Percentiles rank a stretch among this genome's conserved stretches.
Evolutionary conservation across 2,797 vertebrate species (phyloP).

Genomic region (Urophycis tenuis): DNA sequence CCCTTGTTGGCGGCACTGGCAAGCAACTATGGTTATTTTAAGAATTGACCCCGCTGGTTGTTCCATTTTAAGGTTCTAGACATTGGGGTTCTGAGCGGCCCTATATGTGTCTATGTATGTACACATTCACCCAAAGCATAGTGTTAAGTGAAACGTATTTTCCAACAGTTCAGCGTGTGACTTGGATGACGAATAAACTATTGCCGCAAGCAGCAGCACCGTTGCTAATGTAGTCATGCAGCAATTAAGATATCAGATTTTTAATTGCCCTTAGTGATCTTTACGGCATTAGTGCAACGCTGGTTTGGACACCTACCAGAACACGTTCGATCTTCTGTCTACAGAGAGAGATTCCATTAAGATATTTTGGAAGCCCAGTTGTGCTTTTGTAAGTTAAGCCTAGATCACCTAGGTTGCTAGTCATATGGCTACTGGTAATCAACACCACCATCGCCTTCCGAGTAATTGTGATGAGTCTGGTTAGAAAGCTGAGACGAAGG

Average conservation of each 20-base stretch:
- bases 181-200: neutral
- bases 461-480: neutral
- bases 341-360: neutral
- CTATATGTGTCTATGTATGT: conserved; percentile 7
- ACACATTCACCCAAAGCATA: neutral
- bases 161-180: neutral
- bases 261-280: neutral
- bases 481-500: neutral
- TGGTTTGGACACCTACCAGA: neutral
- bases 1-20: neutral
- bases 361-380: neutral
- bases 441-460: neutral
- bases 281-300: neutral
- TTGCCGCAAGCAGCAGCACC: neutral
- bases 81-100: neutral
- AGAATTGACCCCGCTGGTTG: conserved; percentile 26
- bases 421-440: neutral
- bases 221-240: neutral
- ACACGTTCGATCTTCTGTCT: neutral
- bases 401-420: neutral
- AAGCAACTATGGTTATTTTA: conserved; percentile 48
- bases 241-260: neutral
- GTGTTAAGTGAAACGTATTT: neutral
- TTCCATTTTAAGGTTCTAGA: conserved; percentile 45
- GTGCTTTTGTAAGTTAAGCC: neutral